Conservation (phyloP, 2,113 vertebrate species). For the Polypterus bichir region DNA sequence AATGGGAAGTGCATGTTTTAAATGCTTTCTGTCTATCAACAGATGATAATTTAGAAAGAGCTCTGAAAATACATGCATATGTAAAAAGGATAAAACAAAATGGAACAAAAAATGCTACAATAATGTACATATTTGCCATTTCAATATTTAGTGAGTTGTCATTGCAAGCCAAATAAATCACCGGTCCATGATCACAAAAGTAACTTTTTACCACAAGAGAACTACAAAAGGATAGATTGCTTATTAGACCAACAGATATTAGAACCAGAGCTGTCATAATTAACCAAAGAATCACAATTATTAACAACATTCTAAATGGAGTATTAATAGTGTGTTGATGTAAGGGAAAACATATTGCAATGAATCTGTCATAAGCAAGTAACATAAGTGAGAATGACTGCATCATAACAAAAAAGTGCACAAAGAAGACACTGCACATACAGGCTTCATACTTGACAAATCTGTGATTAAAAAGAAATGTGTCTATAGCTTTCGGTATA, state of each 20-base stretch:
- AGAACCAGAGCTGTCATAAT: accelerated
- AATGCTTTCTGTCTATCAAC: constrained; percentile 7
- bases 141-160: not conserved
- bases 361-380: constrained; percentile 41
- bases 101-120: constrained; percentile 1
- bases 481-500: constrained; percentile 42
- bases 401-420: constrained; percentile 21
- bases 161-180: constrained; percentile 41
- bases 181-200: constrained; percentile 46
- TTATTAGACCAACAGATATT: constrained; percentile 18
- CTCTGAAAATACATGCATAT: not conserved
- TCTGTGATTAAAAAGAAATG: constrained; percentile 30
- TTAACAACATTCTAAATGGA: constrained; percentile 26
- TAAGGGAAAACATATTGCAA: constrained; percentile 46
- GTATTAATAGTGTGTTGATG: constrained; percentile 37
- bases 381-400: constrained; percentile 36
- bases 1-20: constrained; percentile 9
- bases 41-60: not conserved
- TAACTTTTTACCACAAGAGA: constrained; percentile 40
- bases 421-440: constrained; percentile 35
- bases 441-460: constrained; percentile 37
- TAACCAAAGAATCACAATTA: constrained; percentile 27
- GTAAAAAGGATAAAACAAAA: constrained; percentile 2
- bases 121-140: not conserved
- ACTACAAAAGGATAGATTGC: constrained; percentile 36